Conservation (phyloP, 2,113 vertebrate genomes). For the Hucho hucho region DNA sequence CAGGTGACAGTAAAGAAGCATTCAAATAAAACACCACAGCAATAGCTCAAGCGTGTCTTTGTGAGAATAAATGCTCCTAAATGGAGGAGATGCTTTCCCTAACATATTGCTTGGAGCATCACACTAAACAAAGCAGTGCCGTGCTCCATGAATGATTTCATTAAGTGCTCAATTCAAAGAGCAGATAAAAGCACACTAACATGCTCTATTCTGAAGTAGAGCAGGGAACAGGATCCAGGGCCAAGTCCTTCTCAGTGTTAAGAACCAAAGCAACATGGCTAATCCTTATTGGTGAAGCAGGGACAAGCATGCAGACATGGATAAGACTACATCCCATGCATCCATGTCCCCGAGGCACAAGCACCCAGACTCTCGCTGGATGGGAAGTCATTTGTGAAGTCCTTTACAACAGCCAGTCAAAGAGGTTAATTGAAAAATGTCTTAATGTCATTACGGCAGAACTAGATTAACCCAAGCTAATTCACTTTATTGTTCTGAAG, state of each 20-base stretch:
- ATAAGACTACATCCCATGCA: slow-evolving; percentile 89
- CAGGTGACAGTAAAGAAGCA: slow-evolving; percentile 67
- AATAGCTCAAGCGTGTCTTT: slow-evolving; percentile 63
- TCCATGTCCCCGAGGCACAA: slow-evolving; percentile 75
- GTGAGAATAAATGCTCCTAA: slow-evolving; percentile 68
- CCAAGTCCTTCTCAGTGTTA: slow-evolving; percentile 75
- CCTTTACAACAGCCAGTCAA: slow-evolving; percentile 99
- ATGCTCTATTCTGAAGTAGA: slow-evolving; percentile 80
- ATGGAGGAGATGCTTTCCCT: slow-evolving; percentile 59
- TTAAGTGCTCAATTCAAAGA: slow-evolving; percentile 73
- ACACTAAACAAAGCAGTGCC: slow-evolving; percentile 70
- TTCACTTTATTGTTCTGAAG: slow-evolving; percentile 99
- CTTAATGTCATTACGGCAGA: slow-evolving; percentile 99
- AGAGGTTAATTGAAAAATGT: slow-evolving; percentile 99
- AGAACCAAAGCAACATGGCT: slow-evolving; percentile 89
- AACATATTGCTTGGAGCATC: slow-evolving; percentile 67
- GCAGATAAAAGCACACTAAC: slow-evolving; percentile 71
- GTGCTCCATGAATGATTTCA: slow-evolving; percentile 72
- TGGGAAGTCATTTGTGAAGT: slow-evolving; percentile 98
- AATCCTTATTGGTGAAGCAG: slow-evolving; percentile 80
- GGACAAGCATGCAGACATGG: slow-evolving; percentile 91
- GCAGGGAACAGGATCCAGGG: slow-evolving; percentile 58
- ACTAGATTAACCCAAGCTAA: slow-evolving; percentile 99
- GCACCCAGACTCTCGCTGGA: slow-evolving; percentile 86
- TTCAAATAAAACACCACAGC: slow-evolving; percentile 42